A percentile compares a stretch with the other conserved stretches of the same genome.
Conservation (phyloP, 2,113 vertebrate species). For the Protobothrops mucrosquamatus region DNA sequence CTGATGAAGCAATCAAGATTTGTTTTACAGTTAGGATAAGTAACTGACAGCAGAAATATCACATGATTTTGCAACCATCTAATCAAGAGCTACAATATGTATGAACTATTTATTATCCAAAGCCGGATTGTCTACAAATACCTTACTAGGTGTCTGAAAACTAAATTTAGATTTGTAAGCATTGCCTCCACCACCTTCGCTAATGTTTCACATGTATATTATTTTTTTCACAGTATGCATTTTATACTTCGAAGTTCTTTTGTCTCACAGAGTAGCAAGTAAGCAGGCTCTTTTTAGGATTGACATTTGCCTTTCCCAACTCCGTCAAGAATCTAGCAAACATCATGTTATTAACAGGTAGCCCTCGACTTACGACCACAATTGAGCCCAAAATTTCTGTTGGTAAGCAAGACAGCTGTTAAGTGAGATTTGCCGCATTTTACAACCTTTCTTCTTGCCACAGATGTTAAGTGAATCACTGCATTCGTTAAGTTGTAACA, state of each 20-base stretch:
- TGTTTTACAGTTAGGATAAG: background rate
- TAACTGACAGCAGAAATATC: background rate
- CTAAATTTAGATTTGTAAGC: background rate
- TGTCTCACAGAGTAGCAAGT: too few relatives aligned
- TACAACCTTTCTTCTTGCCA: background rate
- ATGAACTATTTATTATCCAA: background rate
- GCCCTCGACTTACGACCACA: background rate
- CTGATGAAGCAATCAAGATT: background rate
- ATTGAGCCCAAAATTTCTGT: background rate
- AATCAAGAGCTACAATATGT: background rate
- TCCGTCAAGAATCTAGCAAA: background rate
- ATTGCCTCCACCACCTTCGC: background rate
- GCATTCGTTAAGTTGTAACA: background rate
- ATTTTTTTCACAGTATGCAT: background rate
- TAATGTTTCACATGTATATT: background rate
- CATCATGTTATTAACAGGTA: background rate
- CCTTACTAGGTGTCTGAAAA: background rate
- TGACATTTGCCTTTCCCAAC: background rate
- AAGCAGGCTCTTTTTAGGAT: background rate
- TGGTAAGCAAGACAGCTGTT: background rate
- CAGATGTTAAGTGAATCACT: background rate
- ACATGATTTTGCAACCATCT: background rate
- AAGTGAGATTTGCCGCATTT: background rate
- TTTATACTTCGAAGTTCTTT: background rate
- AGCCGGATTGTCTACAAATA: background rate